A percentile compares a stretch with the other conserved stretches of the same genome.
phyloP scores from a whole-genome alignment of 2,888 invertebrate species.

The Tribolium freemani region DNA sequence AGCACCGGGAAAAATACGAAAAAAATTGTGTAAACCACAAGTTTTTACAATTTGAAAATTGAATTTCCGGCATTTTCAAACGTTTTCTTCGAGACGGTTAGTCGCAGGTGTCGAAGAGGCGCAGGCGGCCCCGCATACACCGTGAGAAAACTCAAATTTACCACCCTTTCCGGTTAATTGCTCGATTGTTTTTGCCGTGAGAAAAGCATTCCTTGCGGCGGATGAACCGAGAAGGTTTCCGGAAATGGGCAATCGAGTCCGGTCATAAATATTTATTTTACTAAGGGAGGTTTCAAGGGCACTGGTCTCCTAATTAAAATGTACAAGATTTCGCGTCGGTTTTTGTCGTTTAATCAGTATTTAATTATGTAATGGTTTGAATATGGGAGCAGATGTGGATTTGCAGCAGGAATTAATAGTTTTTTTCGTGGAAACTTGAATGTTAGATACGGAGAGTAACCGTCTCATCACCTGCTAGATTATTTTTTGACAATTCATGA shows the following conservation, averaged over 20 bases:
- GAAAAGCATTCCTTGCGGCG: slow-evolving; percentile 9
- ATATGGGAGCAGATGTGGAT: slow-evolving; percentile 31
- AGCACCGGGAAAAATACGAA: not conserved
- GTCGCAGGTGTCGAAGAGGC: slow-evolving; percentile 3
- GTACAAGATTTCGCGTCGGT: slow-evolving; percentile 19
- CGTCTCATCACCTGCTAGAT: slow-evolving; percentile 41
- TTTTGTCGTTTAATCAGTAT: slow-evolving; percentile 23
- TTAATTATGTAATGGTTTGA: slow-evolving; percentile 26
- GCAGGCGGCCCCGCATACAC: slow-evolving; percentile 35
- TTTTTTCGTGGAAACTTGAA: slow-evolving; percentile 20
- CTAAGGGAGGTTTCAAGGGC: slow-evolving; percentile 4
- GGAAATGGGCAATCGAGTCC: slow-evolving; percentile 9
- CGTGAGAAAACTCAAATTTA: slow-evolving; percentile 26
- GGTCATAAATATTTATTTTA: slow-evolving; percentile 13
- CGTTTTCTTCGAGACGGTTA: not conserved
- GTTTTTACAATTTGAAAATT: too few species aligned
- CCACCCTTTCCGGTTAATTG: not conserved
- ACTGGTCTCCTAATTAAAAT: slow-evolving; percentile 12
- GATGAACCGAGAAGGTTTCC: slow-evolving; percentile 2
- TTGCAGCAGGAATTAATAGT: slow-evolving; percentile 23
- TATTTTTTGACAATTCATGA: slow-evolving; percentile 47
- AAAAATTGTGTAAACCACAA: too few species aligned
- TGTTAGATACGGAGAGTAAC: slow-evolving; percentile 37
- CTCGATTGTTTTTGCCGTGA: slow-evolving; percentile 20
- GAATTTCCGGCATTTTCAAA: not conserved